Percentiles rank a stretch among this genome's conserved stretches.
These are phyloP conservation scores for Laterallus jamaicensis DNA, from an alignment of 2,113 vertebrate genomes.

Conservation along the genomic window DNA sequence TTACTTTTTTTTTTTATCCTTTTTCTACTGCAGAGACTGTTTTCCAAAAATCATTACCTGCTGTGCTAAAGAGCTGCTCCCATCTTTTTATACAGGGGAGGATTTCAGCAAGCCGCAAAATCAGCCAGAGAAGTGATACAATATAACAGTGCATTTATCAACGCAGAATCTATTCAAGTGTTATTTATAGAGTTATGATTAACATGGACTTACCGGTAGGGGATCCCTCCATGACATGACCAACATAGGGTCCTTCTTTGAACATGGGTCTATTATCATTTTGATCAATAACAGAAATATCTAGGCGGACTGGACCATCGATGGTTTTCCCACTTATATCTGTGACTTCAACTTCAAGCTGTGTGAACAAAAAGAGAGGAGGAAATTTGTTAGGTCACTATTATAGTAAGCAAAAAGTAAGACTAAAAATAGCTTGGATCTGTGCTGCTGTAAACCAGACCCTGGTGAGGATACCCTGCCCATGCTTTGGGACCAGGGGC, in stretches of 20 bases:
- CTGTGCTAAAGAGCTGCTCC: background rate
- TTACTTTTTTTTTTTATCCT: too few species aligned
- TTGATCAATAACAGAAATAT: slow-evolving; percentile 91
- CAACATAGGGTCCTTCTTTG: slow-evolving; percentile 87
- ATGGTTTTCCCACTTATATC: slow-evolving; percentile 83
- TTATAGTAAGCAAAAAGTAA: background rate
- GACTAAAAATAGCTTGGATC: background rate
- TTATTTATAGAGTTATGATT: accelerated
- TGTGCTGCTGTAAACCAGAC: background rate
- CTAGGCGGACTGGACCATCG: slow-evolving; percentile 84
- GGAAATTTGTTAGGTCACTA: background rate
- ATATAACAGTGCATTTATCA: accelerated
- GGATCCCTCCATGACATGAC: slow-evolving; percentile 94
- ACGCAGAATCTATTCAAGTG: too few species aligned
- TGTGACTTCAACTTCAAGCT: slow-evolving; percentile 91
- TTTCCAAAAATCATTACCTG: background rate
- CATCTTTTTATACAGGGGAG: accelerated
- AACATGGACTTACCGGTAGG: slow-evolving; percentile 83
- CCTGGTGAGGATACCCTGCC: background rate
- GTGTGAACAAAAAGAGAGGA: background rate
- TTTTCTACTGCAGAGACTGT: background rate
- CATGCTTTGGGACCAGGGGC: background rate
- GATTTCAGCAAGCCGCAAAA: background rate
- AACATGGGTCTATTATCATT: slow-evolving; percentile 97
- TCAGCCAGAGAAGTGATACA: background rate